A percentile compares a stretch with the other conserved stretches of the same genome.
Evolutionary conservation across 1,140 invertebrate genomes (phyloP).

Genomic region (Lucilia cuprina): DNA sequence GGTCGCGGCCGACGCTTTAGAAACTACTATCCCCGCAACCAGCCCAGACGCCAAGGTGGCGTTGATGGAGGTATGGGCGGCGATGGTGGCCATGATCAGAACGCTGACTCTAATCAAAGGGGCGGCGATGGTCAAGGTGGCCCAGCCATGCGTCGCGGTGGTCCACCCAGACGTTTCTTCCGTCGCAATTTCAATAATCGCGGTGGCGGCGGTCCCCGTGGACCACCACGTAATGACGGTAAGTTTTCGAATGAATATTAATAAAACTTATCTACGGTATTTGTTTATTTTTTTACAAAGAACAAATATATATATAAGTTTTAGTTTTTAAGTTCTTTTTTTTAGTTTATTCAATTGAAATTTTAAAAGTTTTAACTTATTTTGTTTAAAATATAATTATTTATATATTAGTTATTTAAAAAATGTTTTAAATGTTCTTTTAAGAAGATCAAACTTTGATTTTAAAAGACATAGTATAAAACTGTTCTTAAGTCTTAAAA

Average conservation of each 20-base stretch:
- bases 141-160: conserved; percentile 63
- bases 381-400: no score
- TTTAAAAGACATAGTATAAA: no score
- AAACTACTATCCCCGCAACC: conserved; percentile 48
- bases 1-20: conserved; percentile 60
- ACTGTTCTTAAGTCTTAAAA: no score
- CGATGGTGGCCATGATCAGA: conserved; percentile 58
- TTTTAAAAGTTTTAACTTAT: no score
- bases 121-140: conserved; percentile 60
- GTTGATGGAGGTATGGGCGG: conserved; percentile 61
- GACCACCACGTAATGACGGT: conserved; percentile 68
- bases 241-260: conserved; percentile 40
- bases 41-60: conserved; percentile 57
- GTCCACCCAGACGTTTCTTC: conserved; percentile 68
- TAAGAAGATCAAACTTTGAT: no score
- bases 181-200: conserved; percentile 70
- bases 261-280: background rate
- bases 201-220: conserved; percentile 62
- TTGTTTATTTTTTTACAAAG: background rate
- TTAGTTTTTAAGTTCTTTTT: background rate
- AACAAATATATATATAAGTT: background rate
- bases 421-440: no score
- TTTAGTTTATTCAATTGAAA: no score
- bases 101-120: conserved; percentile 57
- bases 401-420: no score